Evolutionary conservation across 2,888 invertebrate species (phyloP).

Genomic region (Lymantria dispar): DNA sequence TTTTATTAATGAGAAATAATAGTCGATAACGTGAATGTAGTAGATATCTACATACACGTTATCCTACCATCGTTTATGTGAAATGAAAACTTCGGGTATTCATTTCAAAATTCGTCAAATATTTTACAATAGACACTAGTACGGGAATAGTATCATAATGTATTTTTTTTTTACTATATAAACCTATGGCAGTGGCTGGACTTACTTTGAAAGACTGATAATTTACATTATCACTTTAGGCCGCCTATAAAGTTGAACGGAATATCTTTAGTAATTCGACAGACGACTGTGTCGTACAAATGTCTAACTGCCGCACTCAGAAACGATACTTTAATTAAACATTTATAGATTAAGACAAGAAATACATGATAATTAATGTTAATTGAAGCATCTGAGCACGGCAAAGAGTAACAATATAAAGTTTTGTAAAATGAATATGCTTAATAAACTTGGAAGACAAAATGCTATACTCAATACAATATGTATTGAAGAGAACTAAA

Average conservation of each 20-base stretch:
- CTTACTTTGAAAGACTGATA: slow-evolving; percentile 29
- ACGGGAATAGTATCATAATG: slow-evolving; percentile 1
- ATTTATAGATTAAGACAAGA: too few relatives aligned
- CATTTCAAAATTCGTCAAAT: slow-evolving; percentile 7
- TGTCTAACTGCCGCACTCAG: background rate
- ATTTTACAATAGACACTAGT: slow-evolving; percentile 11
- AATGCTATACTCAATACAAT: slow-evolving; percentile 32
- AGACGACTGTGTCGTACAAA: background rate
- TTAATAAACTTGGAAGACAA: slow-evolving; percentile 43
- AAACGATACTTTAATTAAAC: too few relatives aligned
- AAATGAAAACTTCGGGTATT: slow-evolving; percentile 12
- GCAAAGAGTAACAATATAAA: too few relatives aligned
- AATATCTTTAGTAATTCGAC: background rate
- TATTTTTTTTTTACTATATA: slow-evolving; percentile 35
- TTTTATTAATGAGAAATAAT: slow-evolving; percentile 20
- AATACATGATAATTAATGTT: too few relatives aligned
- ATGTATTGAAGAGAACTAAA: slow-evolving; percentile 21
- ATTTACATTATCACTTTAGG: slow-evolving; percentile 18
- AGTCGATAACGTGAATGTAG: slow-evolving; percentile 21
- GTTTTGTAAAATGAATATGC: background rate
- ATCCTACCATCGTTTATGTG: slow-evolving; percentile 11
- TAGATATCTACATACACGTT: slow-evolving; percentile 33
- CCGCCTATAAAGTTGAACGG: slow-evolving; percentile 8
- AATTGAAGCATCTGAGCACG: too few relatives aligned
- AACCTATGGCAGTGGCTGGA: slow-evolving; percentile 67